Conservation (phyloP, 2,888 invertebrate species). For the Temnothorax rugatulus region DNA sequence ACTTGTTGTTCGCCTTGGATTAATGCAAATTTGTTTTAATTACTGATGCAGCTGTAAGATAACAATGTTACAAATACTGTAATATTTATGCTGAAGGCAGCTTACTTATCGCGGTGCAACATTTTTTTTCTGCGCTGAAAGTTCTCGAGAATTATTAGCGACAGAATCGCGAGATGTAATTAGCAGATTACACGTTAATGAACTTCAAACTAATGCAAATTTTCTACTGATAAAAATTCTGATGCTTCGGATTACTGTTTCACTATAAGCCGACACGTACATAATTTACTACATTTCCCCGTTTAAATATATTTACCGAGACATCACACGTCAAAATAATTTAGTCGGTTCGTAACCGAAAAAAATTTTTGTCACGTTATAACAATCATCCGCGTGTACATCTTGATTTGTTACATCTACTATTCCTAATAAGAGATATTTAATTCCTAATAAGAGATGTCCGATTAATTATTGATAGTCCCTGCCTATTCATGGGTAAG, state of each 20-base stretch:
- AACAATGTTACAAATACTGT: constrained; percentile 12
- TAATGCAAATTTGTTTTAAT: constrained; percentile 31
- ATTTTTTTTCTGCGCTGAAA: neutral
- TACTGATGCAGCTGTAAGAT: constrained; percentile 21
- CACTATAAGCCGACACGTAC: constrained; percentile 25
- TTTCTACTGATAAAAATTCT: constrained; percentile 36
- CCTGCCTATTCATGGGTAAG: neutral
- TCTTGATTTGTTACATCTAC: neutral
- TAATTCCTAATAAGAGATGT: neutral
- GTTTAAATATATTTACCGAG: constrained; percentile 21
- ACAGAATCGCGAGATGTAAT: constrained; percentile 55
- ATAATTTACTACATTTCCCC: neutral
- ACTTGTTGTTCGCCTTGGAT: neutral
- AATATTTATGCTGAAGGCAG: constrained; percentile 37
- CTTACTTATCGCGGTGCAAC: constrained; percentile 25
- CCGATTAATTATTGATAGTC: neutral
- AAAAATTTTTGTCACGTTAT: neutral
- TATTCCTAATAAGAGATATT: neutral
- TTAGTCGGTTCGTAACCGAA: neutral
- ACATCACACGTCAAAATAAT: neutral
- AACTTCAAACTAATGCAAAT: constrained; percentile 41
- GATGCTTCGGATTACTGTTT: constrained; percentile 20
- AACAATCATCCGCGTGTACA: neutral
- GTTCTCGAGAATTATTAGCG: constrained; percentile 38
- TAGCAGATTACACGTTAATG: constrained; percentile 48